phyloP scores from a whole-genome alignment of 2,888 invertebrate species.

The Ophion ventricosus region DNA sequence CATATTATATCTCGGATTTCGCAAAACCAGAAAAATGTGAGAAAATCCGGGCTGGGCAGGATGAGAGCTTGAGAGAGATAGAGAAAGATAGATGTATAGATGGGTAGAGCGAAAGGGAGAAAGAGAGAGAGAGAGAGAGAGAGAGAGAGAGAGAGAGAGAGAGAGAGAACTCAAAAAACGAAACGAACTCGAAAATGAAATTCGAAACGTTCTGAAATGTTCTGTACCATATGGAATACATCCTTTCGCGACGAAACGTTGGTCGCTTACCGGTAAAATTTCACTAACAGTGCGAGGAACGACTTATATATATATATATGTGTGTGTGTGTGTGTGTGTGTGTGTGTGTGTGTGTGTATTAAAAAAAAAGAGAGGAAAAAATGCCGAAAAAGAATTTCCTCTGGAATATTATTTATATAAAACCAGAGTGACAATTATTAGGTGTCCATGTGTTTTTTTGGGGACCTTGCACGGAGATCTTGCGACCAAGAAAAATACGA shows the following conservation, averaged over 20 bases:
- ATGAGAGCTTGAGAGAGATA: background rate
- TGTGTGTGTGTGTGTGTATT: too few species aligned
- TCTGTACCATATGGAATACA: slow-evolving; percentile 2
- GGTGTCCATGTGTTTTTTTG: too few species aligned
- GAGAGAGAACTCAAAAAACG: background rate
- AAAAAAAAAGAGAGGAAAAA: too few species aligned
- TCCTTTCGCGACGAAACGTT: background rate
- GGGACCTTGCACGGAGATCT: too few species aligned
- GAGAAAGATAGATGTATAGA: background rate
- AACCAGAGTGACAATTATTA: too few species aligned
- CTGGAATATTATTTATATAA: too few species aligned
- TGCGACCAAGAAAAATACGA: too few species aligned
- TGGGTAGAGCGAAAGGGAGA: background rate
- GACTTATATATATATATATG: too few species aligned
- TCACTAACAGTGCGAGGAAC: slow-evolving; percentile 16
- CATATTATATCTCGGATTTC: background rate
- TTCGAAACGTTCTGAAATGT: slow-evolving; percentile 30
- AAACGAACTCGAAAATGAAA: background rate
- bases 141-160: background rate
- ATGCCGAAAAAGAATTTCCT: background rate
- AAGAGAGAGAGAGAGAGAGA: background rate
- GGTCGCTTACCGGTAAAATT: slow-evolving; percentile 35
- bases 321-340: too few species aligned
- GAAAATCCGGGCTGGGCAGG: background rate
- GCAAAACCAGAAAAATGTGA: background rate